Conservation (phyloP, 2,797 vertebrate species). For the Hoplostethus mediterraneus region DNA sequence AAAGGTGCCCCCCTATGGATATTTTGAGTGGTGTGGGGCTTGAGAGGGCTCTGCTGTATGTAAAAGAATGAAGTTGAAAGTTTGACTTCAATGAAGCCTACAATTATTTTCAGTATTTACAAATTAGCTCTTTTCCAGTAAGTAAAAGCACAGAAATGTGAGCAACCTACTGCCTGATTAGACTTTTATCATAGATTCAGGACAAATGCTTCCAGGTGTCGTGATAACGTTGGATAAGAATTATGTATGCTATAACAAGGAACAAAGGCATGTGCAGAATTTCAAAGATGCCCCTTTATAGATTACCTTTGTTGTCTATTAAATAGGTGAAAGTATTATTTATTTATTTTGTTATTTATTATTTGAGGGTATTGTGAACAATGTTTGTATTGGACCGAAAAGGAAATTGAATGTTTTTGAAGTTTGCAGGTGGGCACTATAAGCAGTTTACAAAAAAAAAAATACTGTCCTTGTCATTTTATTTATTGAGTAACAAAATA, state of each 20-base stretch:
- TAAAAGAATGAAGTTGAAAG: conserved; percentile 60
- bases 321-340: conserved; percentile 44
- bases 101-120: conserved; percentile 59
- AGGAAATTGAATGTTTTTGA: conserved; percentile 65
- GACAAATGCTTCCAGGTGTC: conserved; percentile 32
- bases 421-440: conserved; percentile 52
- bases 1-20: conserved; percentile 39
- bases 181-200: conserved; percentile 47
- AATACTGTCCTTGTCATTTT: conserved; percentile 51
- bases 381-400: conserved; percentile 47
- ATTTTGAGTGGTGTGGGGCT: conserved; percentile 38
- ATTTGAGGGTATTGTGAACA: conserved; percentile 39
- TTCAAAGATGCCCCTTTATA: conserved; percentile 44
- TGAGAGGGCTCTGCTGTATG: conserved; percentile 39
- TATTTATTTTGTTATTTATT: conserved; percentile 44
- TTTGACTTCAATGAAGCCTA: conserved; percentile 84
- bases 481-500: conserved; percentile 61
- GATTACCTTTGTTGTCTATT: conserved; percentile 49
- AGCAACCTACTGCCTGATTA: conserved; percentile 78
- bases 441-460: conserved; percentile 67
- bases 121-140: conserved; percentile 51
- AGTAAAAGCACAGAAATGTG: conserved; percentile 64
- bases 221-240: conserved; percentile 29
- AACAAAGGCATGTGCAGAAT: conserved; percentile 58
- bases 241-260: conserved; percentile 49